phyloP scores from a whole-genome alignment of 2,888 invertebrate genomes.

The Glaucopsyche alexis region DNA sequence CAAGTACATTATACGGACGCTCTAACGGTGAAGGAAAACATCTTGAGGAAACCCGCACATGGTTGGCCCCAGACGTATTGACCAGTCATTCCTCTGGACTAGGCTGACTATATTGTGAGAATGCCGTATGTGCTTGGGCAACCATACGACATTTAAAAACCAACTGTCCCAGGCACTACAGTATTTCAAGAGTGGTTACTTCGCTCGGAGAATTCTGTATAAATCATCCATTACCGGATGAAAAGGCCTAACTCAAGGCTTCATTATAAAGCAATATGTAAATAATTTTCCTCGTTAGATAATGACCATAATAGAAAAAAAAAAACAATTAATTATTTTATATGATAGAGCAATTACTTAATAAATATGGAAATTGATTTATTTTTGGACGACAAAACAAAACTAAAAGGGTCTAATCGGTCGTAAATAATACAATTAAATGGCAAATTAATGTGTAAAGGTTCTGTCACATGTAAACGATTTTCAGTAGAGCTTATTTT shows the following conservation, averaged over 20 bases:
- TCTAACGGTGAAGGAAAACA: no score
- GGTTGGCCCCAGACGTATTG: no score
- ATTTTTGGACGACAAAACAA: not conserved
- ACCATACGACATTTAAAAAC: no score
- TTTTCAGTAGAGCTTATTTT: not conserved
- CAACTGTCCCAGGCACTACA: no score
- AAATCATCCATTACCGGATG: no score
- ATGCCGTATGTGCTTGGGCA: no score
- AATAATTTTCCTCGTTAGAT: not conserved
- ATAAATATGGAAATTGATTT: not conserved
- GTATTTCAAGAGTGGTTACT: no score
- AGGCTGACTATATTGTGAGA: no score
- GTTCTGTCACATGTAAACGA: not conserved
- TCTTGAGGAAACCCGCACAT: no score
- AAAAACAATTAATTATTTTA: not conserved
- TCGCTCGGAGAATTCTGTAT: no score
- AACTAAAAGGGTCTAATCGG: not conserved
- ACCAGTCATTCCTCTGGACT: no score
- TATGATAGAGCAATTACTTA: conserved; percentile 2
- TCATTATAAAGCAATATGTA: not conserved
- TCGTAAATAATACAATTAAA: conserved; percentile 1
- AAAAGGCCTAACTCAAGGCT: not conserved
- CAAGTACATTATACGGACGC: no score
- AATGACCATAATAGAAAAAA: conserved; percentile 1
- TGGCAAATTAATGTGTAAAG: not conserved